Evolutionary conservation across 2,797 vertebrate genomes (phyloP).

Genomic region (Lacerta agilis): DNA sequence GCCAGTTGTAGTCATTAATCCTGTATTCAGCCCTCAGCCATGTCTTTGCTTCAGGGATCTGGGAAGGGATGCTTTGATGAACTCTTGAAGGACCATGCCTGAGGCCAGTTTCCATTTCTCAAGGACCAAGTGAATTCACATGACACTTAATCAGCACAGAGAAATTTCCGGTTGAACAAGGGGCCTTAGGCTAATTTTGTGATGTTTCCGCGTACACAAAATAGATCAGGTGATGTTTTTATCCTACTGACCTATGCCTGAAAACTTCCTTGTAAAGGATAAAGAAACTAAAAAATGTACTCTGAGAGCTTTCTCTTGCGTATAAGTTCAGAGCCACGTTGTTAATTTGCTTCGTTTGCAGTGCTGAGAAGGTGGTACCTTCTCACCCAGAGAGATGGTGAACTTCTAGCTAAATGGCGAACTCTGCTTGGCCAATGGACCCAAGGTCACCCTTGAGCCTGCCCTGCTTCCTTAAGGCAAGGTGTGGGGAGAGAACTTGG

Average conservation of each 20-base stretch:
- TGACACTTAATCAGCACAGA: slow-evolving; percentile 7
- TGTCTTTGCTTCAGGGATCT: not conserved
- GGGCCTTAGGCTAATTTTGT: slow-evolving; percentile 17
- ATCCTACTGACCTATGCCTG: not conserved
- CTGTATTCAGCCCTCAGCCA: not conserved
- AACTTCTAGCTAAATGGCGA: not conserved
- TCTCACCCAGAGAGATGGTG: not conserved
- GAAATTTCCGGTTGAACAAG: slow-evolving; percentile 17
- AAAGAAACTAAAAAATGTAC: not conserved
- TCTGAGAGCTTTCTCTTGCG: not conserved
- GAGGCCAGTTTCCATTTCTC: not conserved
- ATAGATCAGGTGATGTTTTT: slow-evolving; percentile 8
- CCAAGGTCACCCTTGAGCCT: not conserved
- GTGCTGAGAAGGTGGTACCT: not conserved
- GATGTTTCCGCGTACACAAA: not conserved
- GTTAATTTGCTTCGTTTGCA: not conserved
- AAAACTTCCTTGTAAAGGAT: not conserved
- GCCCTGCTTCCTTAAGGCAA: not conserved
- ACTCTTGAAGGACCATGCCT: not conserved
- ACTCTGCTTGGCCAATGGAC: not conserved
- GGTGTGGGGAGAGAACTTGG: not conserved
- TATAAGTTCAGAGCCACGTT: not conserved
- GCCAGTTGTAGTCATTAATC: not conserved
- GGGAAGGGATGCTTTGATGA: not conserved
- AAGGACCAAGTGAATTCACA: slow-evolving; percentile 6